A percentile compares a stretch with the other conserved stretches of the same genome.
Evolutionary conservation across 2,113 vertebrate genomes (phyloP).

Genomic region (Piaya cayana): DNA sequence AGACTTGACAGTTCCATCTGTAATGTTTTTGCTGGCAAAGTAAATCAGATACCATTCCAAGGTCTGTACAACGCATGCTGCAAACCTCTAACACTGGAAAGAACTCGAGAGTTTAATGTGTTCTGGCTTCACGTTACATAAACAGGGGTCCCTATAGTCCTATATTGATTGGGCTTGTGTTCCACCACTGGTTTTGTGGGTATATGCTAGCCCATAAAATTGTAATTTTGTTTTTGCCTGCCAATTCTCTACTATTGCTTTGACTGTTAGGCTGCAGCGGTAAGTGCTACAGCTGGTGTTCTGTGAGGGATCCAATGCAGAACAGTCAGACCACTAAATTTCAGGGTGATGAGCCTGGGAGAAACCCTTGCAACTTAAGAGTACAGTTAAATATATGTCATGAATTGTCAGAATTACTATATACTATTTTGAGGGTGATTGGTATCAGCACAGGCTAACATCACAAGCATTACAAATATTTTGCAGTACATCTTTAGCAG

Average conservation of each 20-base stretch:
- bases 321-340: slow-evolving; percentile 1
- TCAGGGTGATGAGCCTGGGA: slow-evolving; percentile 17
- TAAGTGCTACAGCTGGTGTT: slow-evolving; percentile 51
- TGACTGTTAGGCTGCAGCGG: slow-evolving; percentile 28
- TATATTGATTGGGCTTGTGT: slow-evolving; percentile 67
- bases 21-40: slow-evolving; percentile 68
- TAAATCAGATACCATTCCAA: slow-evolving; percentile 49
- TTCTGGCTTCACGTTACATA: slow-evolving; percentile 71
- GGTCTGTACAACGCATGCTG: slow-evolving; percentile 51
- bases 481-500: background rate
- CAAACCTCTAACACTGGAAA: slow-evolving; percentile 68
- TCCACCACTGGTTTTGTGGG: slow-evolving; percentile 68
- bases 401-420: background rate
- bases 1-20: slow-evolving; percentile 54
- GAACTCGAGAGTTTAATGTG: slow-evolving; percentile 66
- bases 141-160: slow-evolving; percentile 65
- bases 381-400: background rate
- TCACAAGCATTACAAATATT: background rate
- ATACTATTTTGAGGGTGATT: background rate
- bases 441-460: background rate
- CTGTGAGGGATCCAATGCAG: background rate
- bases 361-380: slow-evolving; percentile 1
- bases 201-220: slow-evolving; percentile 68
- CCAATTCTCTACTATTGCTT: slow-evolving; percentile 52
- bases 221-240: slow-evolving; percentile 59